These are phyloP conservation scores for Albula glossodonta DNA, from an alignment of 2,113 vertebrate species.

Conservation along the genomic window DNA sequence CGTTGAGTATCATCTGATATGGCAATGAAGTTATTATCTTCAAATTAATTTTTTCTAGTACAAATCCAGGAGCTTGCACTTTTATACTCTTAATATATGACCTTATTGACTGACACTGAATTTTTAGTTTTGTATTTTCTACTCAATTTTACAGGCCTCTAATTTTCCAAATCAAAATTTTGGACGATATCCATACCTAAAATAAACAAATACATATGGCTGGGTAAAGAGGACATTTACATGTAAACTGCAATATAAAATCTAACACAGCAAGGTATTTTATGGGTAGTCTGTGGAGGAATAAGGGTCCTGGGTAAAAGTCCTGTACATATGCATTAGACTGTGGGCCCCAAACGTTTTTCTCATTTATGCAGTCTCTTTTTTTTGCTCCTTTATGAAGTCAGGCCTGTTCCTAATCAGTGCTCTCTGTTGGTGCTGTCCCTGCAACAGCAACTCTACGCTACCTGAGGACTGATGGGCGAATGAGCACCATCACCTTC, in stretches of 20 bases:
- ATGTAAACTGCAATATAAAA: neutral
- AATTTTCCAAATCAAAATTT: neutral
- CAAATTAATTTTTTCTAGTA: neutral
- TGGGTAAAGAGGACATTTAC: neutral
- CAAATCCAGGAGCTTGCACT: neutral
- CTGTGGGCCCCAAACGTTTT: too few relatives aligned
- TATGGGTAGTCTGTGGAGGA: neutral
- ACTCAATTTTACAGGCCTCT: neutral
- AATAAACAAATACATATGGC: neutral
- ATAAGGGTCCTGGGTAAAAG: too few relatives aligned
- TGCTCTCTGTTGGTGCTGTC: neutral
- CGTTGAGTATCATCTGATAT: neutral
- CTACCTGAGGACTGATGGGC: constrained; percentile 84
- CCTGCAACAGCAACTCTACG: constrained; percentile 78
- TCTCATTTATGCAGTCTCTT: too few relatives aligned
- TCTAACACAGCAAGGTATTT: neutral
- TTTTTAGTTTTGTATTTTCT: too few relatives aligned
- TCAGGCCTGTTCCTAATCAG: too few relatives aligned
- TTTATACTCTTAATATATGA: neutral
- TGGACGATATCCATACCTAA: neutral
- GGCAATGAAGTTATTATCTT: neutral
- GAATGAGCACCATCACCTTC: constrained; percentile 85
- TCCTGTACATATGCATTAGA: too few relatives aligned
- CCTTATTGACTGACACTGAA: too few relatives aligned
- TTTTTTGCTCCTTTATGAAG: too few relatives aligned